phyloP scores from a whole-genome alignment of 1,140 invertebrate species.

The Phymorhynchus buccinoides region DNA sequence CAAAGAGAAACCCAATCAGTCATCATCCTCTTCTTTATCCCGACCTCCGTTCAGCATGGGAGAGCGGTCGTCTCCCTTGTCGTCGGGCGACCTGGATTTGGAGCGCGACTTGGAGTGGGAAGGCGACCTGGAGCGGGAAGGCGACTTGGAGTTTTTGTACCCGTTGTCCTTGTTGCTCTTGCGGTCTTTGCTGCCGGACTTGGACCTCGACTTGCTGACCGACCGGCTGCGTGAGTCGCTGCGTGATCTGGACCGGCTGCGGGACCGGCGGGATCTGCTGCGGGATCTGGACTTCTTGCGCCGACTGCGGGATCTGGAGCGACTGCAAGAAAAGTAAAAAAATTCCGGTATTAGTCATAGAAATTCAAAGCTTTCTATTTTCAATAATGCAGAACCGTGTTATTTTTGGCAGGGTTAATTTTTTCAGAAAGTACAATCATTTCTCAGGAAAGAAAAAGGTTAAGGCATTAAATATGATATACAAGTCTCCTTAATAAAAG shows the following conservation, averaged over 20 bases:
- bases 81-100: slow-evolving; percentile 65
- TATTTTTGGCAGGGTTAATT: too few species aligned
- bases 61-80: slow-evolving; percentile 34
- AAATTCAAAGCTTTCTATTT: too few species aligned
- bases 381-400: too few species aligned
- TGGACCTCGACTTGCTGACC: slow-evolving; percentile 71
- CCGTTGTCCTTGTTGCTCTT: slow-evolving; percentile 41
- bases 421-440: too few species aligned
- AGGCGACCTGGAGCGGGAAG: slow-evolving; percentile 79
- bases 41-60: slow-evolving; percentile 21
- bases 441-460: too few species aligned
- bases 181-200: slow-evolving; percentile 73
- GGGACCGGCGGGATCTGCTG: slow-evolving; percentile 57
- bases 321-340: slow-evolving; percentile 36
- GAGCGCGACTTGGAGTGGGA: slow-evolving; percentile 73
- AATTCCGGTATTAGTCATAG: too few species aligned
- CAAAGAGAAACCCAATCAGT: not conserved
- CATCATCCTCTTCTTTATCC: slow-evolving; percentile 18
- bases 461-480: too few species aligned
- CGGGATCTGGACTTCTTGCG: slow-evolving; percentile 53
- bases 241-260: slow-evolving; percentile 48
- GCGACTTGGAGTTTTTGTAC: slow-evolving; percentile 57
- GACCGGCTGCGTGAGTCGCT: slow-evolving; percentile 50
- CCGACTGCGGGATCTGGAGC: slow-evolving; percentile 50
- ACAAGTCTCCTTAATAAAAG: too few species aligned